These are phyloP conservation scores for Datnioides undecimradiatus DNA, from an alignment of 2,113 vertebrate genomes.

Conservation along the genomic window DNA sequence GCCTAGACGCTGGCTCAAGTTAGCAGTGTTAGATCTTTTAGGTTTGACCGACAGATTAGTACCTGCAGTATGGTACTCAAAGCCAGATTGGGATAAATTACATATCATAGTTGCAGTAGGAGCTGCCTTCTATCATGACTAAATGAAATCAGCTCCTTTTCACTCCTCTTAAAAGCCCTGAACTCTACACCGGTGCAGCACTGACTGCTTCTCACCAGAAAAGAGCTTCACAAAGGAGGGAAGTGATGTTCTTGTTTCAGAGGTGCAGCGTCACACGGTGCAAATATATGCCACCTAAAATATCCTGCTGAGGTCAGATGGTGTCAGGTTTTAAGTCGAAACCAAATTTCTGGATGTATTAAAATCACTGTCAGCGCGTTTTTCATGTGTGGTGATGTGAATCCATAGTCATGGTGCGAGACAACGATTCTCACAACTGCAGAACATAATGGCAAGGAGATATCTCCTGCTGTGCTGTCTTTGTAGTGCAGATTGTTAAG, in stretches of 20 bases:
- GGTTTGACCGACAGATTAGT: slow-evolving; percentile 9
- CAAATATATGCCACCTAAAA: slow-evolving; percentile 67
- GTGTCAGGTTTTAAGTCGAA: slow-evolving; percentile 46
- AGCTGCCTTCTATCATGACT: slow-evolving; percentile 1
- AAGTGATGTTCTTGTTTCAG: slow-evolving; percentile 43
- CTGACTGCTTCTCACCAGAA: slow-evolving; percentile 27
- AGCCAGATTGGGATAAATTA: slow-evolving; percentile 38
- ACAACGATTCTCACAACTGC: slow-evolving; percentile 2
- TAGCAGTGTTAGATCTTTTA: slow-evolving; percentile 14
- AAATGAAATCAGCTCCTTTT: slow-evolving; percentile 33
- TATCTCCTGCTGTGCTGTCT: not conserved
- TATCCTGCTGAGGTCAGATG: slow-evolving; percentile 62
- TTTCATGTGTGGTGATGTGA: slow-evolving; percentile 8
- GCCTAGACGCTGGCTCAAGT: slow-evolving; percentile 8
- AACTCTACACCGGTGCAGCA: slow-evolving; percentile 12
- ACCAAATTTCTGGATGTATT: slow-evolving; percentile 45
- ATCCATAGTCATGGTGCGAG: not conserved
- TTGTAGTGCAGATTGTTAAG: not conserved
- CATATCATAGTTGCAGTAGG: not conserved
- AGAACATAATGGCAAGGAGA: not conserved
- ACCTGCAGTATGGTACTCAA: slow-evolving; percentile 10
- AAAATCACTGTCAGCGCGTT: slow-evolving; percentile 48
- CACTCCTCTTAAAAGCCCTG: slow-evolving; percentile 20
- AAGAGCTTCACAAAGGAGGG: slow-evolving; percentile 33
- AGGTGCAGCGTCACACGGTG: slow-evolving; percentile 50